A percentile compares a stretch with the other conserved stretches of the same genome.
phyloP scores from a whole-genome alignment of 2,797 vertebrate genomes.

The Xenopus petersii region DNA sequence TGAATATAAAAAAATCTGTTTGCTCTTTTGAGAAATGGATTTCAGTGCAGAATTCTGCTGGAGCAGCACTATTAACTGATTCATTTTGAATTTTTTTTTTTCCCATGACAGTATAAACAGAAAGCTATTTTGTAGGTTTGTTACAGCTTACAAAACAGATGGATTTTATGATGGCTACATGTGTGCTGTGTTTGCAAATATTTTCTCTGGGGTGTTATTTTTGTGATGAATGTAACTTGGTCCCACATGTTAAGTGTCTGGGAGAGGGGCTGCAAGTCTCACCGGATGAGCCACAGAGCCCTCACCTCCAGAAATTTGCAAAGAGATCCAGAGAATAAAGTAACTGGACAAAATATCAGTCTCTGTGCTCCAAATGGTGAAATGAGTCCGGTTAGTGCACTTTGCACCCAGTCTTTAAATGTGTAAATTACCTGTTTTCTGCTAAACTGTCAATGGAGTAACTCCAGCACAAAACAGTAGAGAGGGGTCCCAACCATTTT shows the following conservation, averaged over 20 bases:
- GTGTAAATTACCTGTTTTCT: too few relatives aligned
- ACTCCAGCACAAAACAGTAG: too few relatives aligned
- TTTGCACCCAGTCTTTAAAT: too few relatives aligned
- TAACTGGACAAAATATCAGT: conserved; percentile 9
- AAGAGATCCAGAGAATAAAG: conserved; percentile 12
- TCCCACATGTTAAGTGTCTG: conserved; percentile 22
- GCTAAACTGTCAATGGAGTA: too few relatives aligned
- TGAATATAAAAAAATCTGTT: too few relatives aligned
- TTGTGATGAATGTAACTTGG: neutral
- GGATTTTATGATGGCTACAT: conserved; percentile 21
- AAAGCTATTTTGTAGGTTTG: conserved; percentile 22
- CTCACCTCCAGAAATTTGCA: neutral
- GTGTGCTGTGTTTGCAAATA: conserved; percentile 46
- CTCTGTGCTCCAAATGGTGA: too few relatives aligned
- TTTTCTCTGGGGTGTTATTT: conserved; percentile 31
- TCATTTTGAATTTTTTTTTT: too few relatives aligned
- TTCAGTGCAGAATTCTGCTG: too few relatives aligned
- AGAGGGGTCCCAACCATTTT: too few relatives aligned
- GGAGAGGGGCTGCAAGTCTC: conserved; percentile 15
- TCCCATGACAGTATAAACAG: neutral
- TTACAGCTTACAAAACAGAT: conserved; percentile 31
- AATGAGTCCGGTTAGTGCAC: too few relatives aligned
- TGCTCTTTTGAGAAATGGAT: too few relatives aligned
- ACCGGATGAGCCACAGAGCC: conserved; percentile 17
- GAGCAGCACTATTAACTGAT: too few relatives aligned